Base-by-base conservation (phyloP, 1,140 invertebrate genomes). In the Mylabris phalerata region DNA sequence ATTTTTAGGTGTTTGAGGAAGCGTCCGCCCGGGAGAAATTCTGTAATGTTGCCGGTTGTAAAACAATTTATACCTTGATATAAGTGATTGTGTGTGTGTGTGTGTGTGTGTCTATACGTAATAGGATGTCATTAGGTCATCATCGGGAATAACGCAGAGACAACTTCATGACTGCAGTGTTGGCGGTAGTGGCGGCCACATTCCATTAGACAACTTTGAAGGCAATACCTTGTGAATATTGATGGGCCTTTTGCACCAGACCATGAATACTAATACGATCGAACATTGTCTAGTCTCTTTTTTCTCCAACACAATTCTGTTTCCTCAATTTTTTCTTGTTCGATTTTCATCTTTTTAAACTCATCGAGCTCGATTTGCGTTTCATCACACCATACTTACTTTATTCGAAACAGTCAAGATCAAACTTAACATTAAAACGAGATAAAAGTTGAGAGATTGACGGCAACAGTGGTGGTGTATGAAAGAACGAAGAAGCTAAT, bases 121-220 rank as follows among this genome's bases (percentile, higher is more conserved):
- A 47, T 45, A 51, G 55, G 51, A 54, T 57, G 60, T 61, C 60
- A 61, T 61, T 61, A 61, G 60, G 60, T 61, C 60, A 61, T 61
- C 60, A 58, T 51, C 48, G 60, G 32, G 32, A 47, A 54, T 43
- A 57, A 54, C 41, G 46, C 26, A 54, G 51, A 52, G 41, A 19
- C 19, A 19, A 54, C 51, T 54, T 54, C 50, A 52, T 52, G 50
- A 45, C 51, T 54, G 51, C 51, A 42, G 51, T 32, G 32, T 32
- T 32, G 32, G 32, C 32, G 32, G 32, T 7, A 5, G 32, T 45
- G 45, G 51, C 51, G 51, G 51, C 51, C 51, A 54, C 51, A 54
- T 54, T 54, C 51, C 51, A 54, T 54, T 54, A 54, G 51, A 54
- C 51, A 54, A 54, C 51, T 54, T 54, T 54, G 51, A 54, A 54